Base-by-base conservation (phyloP, 2,888 invertebrate genomes). In the Drosophila koepferae region DNA sequence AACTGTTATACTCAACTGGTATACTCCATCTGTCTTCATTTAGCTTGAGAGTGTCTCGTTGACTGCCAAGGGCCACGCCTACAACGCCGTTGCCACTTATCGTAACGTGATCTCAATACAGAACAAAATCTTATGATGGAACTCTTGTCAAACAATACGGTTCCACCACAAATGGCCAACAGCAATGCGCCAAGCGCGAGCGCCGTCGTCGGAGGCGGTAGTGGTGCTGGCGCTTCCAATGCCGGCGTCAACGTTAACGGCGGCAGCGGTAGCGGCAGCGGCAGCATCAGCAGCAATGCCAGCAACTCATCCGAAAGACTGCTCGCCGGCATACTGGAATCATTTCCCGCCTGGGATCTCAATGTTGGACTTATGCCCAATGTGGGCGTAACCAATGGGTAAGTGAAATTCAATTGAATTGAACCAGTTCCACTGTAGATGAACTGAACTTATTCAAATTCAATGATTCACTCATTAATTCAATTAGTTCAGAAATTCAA, bases 281-380 rank as follows among this genome's bases (percentile, higher is more conserved):
- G 75, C 44, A 89, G 89, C 62, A 70, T 74, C 46, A 89, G 83
- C 77, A 85, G 90, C 77, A 89, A 85, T 64, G 83, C 77, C 55
- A 73, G 83, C 63, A 78, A 80, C 61, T 90, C 89, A 64, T 84
- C 86, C 10, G 92, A 92, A 23, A 89, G 90, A 12, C 72, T 92
- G 16, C 74, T 92, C 34, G 91, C 93, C 49, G 91, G 91, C 44
- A 89, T 92, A 49, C 74, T 92, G 56, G 92, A 92, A 16, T 80
- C 90, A 2, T 91, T 92, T 62, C 91, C 92, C 49, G 74, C 89
- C 31, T 92, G 92, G 92, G 91, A 92, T 62, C 80, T 91, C 40
- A 89, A 81, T 61, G 82, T 81, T 14, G 79, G 88, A 12, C 83
- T 91, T 14, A 72, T 91, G 78, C 66, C 91, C 70, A 76, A 69